These are phyloP conservation scores for Nomada fabriciana DNA, from an alignment of 2,888 invertebrate genomes.

Conservation along the genomic window DNA sequence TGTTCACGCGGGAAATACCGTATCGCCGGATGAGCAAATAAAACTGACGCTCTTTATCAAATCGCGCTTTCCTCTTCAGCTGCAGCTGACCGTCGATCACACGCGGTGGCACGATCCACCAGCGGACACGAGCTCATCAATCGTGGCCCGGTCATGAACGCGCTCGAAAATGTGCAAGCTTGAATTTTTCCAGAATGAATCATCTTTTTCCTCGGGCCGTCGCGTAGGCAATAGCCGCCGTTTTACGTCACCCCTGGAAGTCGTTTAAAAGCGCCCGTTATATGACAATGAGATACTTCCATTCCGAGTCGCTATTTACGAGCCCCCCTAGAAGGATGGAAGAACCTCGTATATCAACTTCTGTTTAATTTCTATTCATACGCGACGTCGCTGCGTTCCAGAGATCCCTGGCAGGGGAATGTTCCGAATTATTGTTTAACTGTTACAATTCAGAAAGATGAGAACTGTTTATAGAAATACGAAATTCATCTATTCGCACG, in stretches of 20 bases:
- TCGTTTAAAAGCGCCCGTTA: slow-evolving; percentile 41
- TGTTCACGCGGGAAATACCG: slow-evolving; percentile 60
- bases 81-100: slow-evolving; percentile 71
- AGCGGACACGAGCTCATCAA: slow-evolving; percentile 65
- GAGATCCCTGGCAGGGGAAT: background rate
- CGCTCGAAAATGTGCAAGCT: slow-evolving; percentile 68
- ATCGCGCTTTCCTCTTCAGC: slow-evolving; percentile 66
- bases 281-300: slow-evolving; percentile 38
- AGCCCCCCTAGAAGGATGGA: slow-evolving; percentile 5
- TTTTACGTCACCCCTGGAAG: slow-evolving; percentile 47
- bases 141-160: slow-evolving; percentile 57
- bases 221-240: slow-evolving; percentile 50
- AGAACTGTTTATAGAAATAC: too few relatives aligned
- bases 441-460: too few relatives aligned
- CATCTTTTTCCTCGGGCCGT: slow-evolving; percentile 56
- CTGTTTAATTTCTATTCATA: slow-evolving; percentile 62
- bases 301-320: slow-evolving; percentile 44
- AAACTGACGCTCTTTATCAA: slow-evolving; percentile 71
- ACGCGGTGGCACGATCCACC: slow-evolving; percentile 61
- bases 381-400: slow-evolving; percentile 20
- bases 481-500: too few relatives aligned
- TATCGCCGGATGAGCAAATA: slow-evolving; percentile 61
- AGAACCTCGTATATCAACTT: slow-evolving; percentile 50
- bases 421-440: background rate
- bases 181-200: slow-evolving; percentile 69